Evolutionary conservation across 2,113 vertebrate species (phyloP), one percentile per base, ranked within the genome.

Genomic region (Clinocottus analis): DNA sequence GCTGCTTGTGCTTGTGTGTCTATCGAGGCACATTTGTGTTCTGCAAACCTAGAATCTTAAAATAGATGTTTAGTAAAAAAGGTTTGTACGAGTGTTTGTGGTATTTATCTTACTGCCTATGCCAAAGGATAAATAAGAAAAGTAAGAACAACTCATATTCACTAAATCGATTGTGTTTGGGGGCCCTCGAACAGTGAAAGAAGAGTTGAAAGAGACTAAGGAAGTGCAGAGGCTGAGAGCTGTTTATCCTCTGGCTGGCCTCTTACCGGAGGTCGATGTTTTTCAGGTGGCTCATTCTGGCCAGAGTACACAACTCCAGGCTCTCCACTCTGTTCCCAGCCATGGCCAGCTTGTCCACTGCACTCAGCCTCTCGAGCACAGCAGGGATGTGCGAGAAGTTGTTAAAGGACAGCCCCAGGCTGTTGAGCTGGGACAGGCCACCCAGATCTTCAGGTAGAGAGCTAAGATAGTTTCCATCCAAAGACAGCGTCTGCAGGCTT

Each of bases 341-440:
- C 96, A 99, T 94, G 80, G 96, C 86, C 64, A 99, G 89, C 87
- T 95, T 97, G 89, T 99, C 97, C 80, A 98, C 83, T 4, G 89
- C 75, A 3, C 83, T 67, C 53, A 99, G 93, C 77, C 94, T 95
- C 92, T 96, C 96, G 93, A 96, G 95, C 90, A 98, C 90, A 43
- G 90, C 83, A 17, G 98, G 97, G 87, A 99, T 88, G 72, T 94
- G 90, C 87, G 91, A 89, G 79, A 99, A 97, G 87, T 95, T 95
- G 86, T 99, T 99, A 90, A 99, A 99, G 78, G 97, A 97, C 64
- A 99, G 96, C 21, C 97, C 96, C 49, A 99, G 92, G 81, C 94
- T 94, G 87, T 93, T 95, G 83, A 99, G 96, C 89, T 97, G 97
- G 19, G 93, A 90, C 60, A 99, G 94, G 80, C 89, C 92, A 82